These are phyloP conservation scores for Cydia pomonella DNA, from an alignment of 1,140 invertebrate species.

Conservation along the genomic window DNA sequence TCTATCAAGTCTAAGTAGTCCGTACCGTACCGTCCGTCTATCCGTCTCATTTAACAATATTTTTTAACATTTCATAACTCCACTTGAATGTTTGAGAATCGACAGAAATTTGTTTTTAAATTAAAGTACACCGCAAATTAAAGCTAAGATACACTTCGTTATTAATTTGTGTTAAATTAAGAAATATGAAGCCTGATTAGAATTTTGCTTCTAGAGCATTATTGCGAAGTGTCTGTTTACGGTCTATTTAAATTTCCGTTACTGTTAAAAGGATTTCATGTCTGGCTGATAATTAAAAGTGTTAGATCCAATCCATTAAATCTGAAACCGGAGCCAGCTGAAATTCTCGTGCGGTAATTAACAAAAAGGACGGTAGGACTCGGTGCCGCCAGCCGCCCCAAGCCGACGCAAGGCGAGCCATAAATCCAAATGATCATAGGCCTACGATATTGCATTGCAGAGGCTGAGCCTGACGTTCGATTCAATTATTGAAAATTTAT, in stretches of 20 bases:
- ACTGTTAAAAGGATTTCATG: conserved; percentile 48
- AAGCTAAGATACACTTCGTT: neutral
- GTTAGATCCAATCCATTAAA: conserved; percentile 56
- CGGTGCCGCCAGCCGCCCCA: conserved; percentile 36
- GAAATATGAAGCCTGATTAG: conserved; percentile 16
- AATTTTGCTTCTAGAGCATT: conserved; percentile 8
- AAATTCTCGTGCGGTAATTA: conserved; percentile 49
- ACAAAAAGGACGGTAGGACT: conserved; percentile 47
- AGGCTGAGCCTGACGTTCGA: conserved; percentile 58
- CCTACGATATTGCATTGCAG: conserved; percentile 48
- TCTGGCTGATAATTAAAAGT: conserved; percentile 44
- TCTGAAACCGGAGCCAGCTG: conserved; percentile 50
- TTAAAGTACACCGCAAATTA: neutral
- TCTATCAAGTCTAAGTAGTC: no score
- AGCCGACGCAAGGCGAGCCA: conserved; percentile 32
- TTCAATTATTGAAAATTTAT: conserved; percentile 74
- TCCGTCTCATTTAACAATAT: no score
- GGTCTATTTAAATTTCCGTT: conserved; percentile 56
- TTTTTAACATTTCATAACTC: no score
- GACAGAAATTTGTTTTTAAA: neutral
- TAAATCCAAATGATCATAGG: conserved; percentile 56
- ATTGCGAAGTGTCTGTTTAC: neutral
- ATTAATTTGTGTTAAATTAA: conserved; percentile 12
- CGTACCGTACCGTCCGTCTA: no score
- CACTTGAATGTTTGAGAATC: neutral